These are phyloP conservation scores for Sminthurides aquaticus DNA, from an alignment of 2,888 invertebrate genomes.

Conservation along the genomic window DNA sequence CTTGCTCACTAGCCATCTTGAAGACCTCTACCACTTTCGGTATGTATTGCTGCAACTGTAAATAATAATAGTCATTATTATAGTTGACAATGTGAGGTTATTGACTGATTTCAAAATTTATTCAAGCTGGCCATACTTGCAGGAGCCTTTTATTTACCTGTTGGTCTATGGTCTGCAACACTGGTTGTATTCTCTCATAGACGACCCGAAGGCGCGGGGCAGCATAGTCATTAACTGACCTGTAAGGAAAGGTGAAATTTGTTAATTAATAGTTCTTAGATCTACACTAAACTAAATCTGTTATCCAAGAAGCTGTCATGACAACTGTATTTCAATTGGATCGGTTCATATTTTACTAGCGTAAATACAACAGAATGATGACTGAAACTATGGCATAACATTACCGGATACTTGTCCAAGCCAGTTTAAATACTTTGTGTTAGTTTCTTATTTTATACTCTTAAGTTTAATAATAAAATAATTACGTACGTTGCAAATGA, in stretches of 20 bases:
- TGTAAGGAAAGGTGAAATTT: no score
- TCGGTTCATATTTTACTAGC: no score
- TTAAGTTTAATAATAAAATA: neutral
- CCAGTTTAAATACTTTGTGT: neutral
- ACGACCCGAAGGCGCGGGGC: constrained; percentile 40
- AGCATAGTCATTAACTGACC: constrained; percentile 25
- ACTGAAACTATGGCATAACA: no score
- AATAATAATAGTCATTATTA: constrained; percentile 3
- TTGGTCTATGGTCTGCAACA: constrained; percentile 42
- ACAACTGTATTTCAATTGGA: neutral
- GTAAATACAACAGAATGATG: no score
- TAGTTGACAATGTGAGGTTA: neutral
- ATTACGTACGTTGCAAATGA: constrained; percentile 29
- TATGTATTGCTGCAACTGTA: constrained; percentile 41
- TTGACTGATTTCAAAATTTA: neutral
- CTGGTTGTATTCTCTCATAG: constrained; percentile 42
- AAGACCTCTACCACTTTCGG: constrained; percentile 35
- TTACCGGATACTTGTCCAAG: neutral
- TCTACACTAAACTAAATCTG: no score
- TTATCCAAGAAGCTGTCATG: no score
- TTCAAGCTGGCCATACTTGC: neutral
- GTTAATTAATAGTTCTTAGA: no score
- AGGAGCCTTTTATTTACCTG: no score
- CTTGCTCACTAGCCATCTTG: constrained; percentile 6
- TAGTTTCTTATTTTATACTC: no score